Base-by-base conservation (phyloP, 2,113 vertebrate species). In the Petrocephalus zakoni region DNA sequence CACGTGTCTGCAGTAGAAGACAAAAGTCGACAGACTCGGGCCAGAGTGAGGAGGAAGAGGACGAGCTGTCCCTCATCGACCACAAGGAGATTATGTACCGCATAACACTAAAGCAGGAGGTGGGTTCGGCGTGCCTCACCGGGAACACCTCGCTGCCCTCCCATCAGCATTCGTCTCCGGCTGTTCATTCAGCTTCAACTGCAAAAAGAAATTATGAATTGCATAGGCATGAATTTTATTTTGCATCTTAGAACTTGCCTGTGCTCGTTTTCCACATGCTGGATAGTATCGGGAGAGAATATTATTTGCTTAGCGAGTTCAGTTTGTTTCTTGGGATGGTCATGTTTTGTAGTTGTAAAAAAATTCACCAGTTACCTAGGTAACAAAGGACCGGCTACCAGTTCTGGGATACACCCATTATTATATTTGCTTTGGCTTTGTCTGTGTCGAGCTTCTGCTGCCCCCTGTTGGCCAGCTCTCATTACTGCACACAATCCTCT, bases 41-140 rank as follows among this genome's bases (percentile, higher is more conserved):
- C 0, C 95, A 94, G 64, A 92, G 95, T 2, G 96, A 97, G 52
- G 97, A 99, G 87, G 97, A 98, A n/a, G 96, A 97, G 0, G 98
- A 99, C 4, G 98, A 99, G 92, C 95, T 99, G 3, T 98, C 98
- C 25, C 97, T 99, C 55, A 97, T 98, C 0, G 98, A 99, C 93
- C 98, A 99, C 95, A 97, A 93, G 85, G 98, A 99, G 92, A 98
- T 99, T 29, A 98, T 99, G 97, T 91, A 95, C 61, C 95, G 97
- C 90, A 94, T 99, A 93, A 99, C 98, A 0, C 94, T 99, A 92
- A 99, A 99, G 93, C 97, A 98, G 88, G 97, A 98, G 95, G 98
- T 99, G 90, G 90, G 95, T 29, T 21, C 34, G n/a, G 8, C 22
- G 6, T 7, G 2, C 21, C 19, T 25, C 11, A 21, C 2, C 19